A percentile compares a stretch with the other conserved stretches of the same genome.
Evolutionary conservation across 92 coral and sea anemone genomes (phyloP).

Genomic region (Meandrina meandrites): DNA sequence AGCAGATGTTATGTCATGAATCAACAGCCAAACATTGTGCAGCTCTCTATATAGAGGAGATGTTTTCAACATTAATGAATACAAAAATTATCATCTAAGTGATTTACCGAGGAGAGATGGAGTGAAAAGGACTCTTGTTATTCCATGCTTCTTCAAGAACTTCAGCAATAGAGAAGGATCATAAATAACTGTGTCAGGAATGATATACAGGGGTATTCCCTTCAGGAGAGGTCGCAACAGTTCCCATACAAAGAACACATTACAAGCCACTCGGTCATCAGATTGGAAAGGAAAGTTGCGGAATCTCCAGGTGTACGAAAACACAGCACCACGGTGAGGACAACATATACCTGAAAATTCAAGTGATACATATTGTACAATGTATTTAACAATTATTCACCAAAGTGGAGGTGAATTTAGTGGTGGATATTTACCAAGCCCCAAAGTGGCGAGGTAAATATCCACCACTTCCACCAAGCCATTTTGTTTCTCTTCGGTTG

Average conservation of each 20-base stretch:
- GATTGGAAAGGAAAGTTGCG: conserved; percentile 72
- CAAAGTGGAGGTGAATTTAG: too few species aligned
- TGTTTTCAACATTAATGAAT: too few species aligned
- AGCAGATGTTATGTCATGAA: too few species aligned
- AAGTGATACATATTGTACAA: neutral
- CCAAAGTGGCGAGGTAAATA: too few species aligned
- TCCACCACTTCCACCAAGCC: too few species aligned
- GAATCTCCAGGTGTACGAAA: conserved; percentile 79
- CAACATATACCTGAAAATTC: conserved; percentile 78
- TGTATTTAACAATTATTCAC: too few species aligned
- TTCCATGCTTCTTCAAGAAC: conserved; percentile 68
- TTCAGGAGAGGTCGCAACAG: conserved; percentile 68
- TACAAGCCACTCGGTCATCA: conserved; percentile 82
- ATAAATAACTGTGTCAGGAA: conserved; percentile 84
- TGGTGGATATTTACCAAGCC: too few species aligned
- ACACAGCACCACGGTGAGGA: conserved; percentile 87
- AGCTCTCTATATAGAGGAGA: too few species aligned
- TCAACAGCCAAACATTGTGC: too few species aligned
- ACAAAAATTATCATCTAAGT: too few species aligned
- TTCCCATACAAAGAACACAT: conserved; percentile 89
- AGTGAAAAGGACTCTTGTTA: conserved; percentile 78
- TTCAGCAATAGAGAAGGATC: conserved; percentile 79
- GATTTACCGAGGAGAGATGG: conserved; percentile 83
- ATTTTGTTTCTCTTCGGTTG: too few species aligned
- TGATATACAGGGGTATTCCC: conserved; percentile 72